Base-by-base conservation (phyloP, 1,140 invertebrate species). In the Euura lappo region DNA sequence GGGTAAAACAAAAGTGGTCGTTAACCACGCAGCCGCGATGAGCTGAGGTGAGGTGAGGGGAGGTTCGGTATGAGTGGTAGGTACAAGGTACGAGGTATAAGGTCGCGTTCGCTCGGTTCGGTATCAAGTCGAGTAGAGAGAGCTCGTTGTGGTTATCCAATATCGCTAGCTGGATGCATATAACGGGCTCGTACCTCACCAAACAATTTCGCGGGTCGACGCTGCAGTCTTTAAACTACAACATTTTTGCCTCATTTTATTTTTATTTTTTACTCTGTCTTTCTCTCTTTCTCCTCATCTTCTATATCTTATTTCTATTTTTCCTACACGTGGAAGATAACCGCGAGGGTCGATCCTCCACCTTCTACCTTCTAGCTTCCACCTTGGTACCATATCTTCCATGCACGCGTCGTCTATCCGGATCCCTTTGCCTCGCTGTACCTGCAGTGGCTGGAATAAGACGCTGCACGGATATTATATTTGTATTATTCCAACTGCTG, bases 371-470 rank as follows among this genome's bases (percentile, higher is more conserved):
- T 28, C n/a, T n/a, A n/a, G 28, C 0, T 28, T n/a, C n/a, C n/a
- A 28, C 28, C 28, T 28, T 28, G 28, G 28, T 28, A 28, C 28
- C 28, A 28, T 28, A 28, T 28, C 28, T 28, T 28, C 28, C 1
- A 28, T 28, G 28, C 28, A 28, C 28, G 28, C 28, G 28, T 28
- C 28, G 28, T 28, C 28, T 28, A 28, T 28, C 28, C 28, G 28
- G 28, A 28, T 28, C 28, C 28, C 28, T 28, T 28, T 28, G 28
- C 28, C 28, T 28, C 28, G 28, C 28, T 28, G 28, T 75, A 69
- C 75, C n/a, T n/a, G n/a, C 72, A 73, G 78, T 76, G 68, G 76
- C 79, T 83, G 71, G 74, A 83, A 77, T 81, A 83, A 80, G 82
- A 83, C 13, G n/a, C 46, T 13, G 68, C 44, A 8, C 6, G 45